Evolutionary conservation across 1,140 invertebrate genomes (phyloP), one percentile per base, ranked within the genome.

Genomic region (Ceratina japonica): DNA sequence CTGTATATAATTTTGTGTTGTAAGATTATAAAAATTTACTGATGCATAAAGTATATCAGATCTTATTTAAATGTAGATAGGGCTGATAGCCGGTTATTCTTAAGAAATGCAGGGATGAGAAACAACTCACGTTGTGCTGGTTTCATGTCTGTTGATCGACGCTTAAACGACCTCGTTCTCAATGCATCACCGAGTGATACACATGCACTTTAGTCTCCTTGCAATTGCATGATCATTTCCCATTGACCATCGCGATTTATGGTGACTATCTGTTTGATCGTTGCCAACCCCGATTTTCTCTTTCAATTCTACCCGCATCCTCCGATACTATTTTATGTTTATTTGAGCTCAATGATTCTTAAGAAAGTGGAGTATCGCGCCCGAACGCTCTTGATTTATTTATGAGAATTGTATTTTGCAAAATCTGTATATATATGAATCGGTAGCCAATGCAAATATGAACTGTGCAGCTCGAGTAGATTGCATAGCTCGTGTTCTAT

Each of bases 141-240:
- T 77, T 77, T 72, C 68, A 31, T 44, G 49, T 72, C 54, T 22
- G 75, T 76, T 52, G 75, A 76, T 77, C 75, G 75, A 71, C 68
- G 63, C 56, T 71, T 77, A 12, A 52, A 72, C 75, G 75, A 77
- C 75, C 75, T 77, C 68, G 75, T 37, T 77, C 75, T 72, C 68
- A 72, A 77, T 77, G 75, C 75, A 77, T 77, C 75, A 54, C 75
- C 20, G 59, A 27, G 49, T 52, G 75, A 77, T 77, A 68, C 75
- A 77, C 68, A 63, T 63, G 59, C 75, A 72, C 75, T 77, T 72
- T 31, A 72, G 56, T 51, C 75, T 76, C 58, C 44, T 72, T 59
- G 68, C 49, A 77, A 77, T 77, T 77, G 75, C 75, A 77, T 62
- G 75, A 71, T 77, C 44, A 71, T 77, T 72, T 77, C 59, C 68